These are phyloP conservation scores for Drosophila tristis DNA, from an alignment of 1,140 invertebrate genomes.

Conservation along the genomic window DNA sequence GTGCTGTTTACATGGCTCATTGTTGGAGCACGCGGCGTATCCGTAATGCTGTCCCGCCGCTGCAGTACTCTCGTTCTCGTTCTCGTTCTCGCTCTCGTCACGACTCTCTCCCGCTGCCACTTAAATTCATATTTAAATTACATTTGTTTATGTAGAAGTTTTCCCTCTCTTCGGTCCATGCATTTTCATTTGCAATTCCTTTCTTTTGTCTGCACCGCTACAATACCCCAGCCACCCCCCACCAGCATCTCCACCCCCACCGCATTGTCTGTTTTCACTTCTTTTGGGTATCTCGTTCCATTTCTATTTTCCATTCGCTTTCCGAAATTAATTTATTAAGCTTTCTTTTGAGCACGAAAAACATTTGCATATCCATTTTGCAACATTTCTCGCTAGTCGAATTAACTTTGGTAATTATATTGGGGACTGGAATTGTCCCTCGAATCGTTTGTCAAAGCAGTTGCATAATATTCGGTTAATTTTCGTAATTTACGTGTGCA, in stretches of 20 bases:
- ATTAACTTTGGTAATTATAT: slow-evolving; percentile 36
- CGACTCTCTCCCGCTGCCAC: slow-evolving; percentile 52
- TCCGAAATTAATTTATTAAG: slow-evolving; percentile 62
- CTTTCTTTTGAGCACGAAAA: slow-evolving; percentile 36
- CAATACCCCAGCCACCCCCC: not conserved
- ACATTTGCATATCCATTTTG: slow-evolving; percentile 40
- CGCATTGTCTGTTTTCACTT: slow-evolving; percentile 32
- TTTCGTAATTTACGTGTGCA: too few relatives aligned
- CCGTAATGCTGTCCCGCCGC: slow-evolving; percentile 55
- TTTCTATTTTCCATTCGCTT: slow-evolving; percentile 39
- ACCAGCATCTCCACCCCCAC: too few relatives aligned
- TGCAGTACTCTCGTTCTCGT: slow-evolving; percentile 7
- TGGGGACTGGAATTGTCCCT: not conserved
- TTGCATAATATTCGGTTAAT: not conserved
- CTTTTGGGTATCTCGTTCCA: slow-evolving; percentile 31
- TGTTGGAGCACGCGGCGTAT: slow-evolving; percentile 70
- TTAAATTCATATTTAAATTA: slow-evolving; percentile 80
- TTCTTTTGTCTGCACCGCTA: slow-evolving; percentile 34
- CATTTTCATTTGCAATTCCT: slow-evolving; percentile 48
- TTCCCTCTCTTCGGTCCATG: slow-evolving; percentile 21
- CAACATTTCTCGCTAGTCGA: slow-evolving; percentile 24
- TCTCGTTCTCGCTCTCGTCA: slow-evolving; percentile 38
- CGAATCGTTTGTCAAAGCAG: not conserved
- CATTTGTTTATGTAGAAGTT: slow-evolving; percentile 62
- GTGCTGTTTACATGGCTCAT: slow-evolving; percentile 80